Percentiles rank a stretch among this genome's conserved stretches.
These are phyloP conservation scores for Panorpa germanica DNA, from an alignment of 2,888 invertebrate genomes.

Conservation along the genomic window DNA sequence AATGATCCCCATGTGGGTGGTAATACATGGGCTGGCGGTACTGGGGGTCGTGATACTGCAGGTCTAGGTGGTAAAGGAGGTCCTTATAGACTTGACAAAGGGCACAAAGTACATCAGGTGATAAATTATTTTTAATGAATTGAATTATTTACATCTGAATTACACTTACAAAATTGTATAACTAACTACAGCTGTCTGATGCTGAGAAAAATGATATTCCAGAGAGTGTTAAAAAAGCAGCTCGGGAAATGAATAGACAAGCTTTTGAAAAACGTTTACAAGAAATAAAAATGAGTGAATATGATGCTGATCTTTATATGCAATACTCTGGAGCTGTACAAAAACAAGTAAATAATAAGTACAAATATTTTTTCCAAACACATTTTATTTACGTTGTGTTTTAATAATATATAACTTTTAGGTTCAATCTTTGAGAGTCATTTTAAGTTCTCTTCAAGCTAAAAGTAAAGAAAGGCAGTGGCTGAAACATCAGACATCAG, in stretches of 20 bases:
- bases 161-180: neutral
- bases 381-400: neutral
- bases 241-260: conserved; percentile 80
- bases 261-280: conserved; percentile 71
- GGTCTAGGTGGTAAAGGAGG: conserved; percentile 94
- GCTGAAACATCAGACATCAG: conserved; percentile 84
- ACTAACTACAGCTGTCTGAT: conserved; percentile 44
- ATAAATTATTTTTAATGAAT: neutral
- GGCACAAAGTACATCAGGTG: conserved; percentile 81
- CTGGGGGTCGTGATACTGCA: conserved; percentile 84
- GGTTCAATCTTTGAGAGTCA: conserved; percentile 69
- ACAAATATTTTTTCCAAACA: too few relatives aligned
- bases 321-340: conserved; percentile 60
- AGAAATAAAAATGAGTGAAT: conserved; percentile 89
- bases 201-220: conserved; percentile 81
- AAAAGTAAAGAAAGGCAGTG: conserved; percentile 89
- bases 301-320: conserved; percentile 74
- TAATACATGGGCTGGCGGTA: conserved; percentile 93
- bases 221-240: conserved; percentile 72
- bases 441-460: conserved; percentile 74
- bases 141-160: conserved; percentile 2
- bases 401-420: conserved; percentile 18
- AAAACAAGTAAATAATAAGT: conserved; percentile 36
- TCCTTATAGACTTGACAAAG: conserved; percentile 84
- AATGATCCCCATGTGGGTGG: conserved; percentile 92